Evolutionary conservation across 1,140 invertebrate species (phyloP), one percentile per base, ranked within the genome.

Genomic region (Teleopsis dalmanni): DNA sequence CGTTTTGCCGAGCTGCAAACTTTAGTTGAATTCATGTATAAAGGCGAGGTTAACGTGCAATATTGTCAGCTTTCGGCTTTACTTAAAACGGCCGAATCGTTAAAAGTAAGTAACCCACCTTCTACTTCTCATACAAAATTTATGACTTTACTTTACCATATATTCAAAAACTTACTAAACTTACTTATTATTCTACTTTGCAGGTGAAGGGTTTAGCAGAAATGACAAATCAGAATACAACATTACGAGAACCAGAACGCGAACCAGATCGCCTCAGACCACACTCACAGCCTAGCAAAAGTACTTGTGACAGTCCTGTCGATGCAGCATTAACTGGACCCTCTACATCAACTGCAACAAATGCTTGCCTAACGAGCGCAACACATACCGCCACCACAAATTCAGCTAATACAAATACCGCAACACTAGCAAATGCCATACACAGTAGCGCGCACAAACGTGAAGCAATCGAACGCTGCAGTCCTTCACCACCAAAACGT

Each of bases 1-100:
- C 82, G 86, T 64, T 90, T 90, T 74, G 76, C 83, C 59, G 89
- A 93, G 75, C 80, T 94, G 70, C 81, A 88, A 70, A 91, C 88
- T 57, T 82, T 95, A 65, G 84, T 94, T 68, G 88, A 93, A 78
- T 94, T 93, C 81, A 95, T 95, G 90, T 94, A 95, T 81, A 88
- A 90, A 73, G 91, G 91, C 58, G 91, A 94, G 74, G 90, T 94
- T 55, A 92, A 90, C 81, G 88, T 94, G 57, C 87, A 91, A 73
- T 90, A 93, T 71, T 90, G 88, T 74, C 88, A 92, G 75, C 78
- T 95, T 61, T 87, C 87, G 59, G 85, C 87, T 56, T 80, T 95
- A 58, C 80, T 95, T 55, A 92, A 91, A 75, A 93, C 90, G 60
- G 91, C 91, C 56, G 89, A 93, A 76, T 91, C 88, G 70, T 80